Evolutionary conservation across 2,888 invertebrate species (phyloP).

Genomic region (Chydorus sphaericus): DNA sequence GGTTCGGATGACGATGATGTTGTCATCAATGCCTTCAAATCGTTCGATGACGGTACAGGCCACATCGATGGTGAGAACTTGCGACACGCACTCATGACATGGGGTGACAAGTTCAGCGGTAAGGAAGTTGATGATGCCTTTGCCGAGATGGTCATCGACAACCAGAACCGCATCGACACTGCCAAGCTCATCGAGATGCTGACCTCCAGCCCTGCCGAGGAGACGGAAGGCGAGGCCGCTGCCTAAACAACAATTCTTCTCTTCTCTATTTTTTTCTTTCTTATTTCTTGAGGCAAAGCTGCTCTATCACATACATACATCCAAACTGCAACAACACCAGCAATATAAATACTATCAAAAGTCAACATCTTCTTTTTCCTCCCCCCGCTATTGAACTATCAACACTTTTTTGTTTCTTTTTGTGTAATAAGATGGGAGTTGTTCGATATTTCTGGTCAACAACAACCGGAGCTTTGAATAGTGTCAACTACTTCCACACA

Average conservation of each 20-base stretch:
- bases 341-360: background rate
- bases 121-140: conserved; percentile 83
- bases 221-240: conserved; percentile 45
- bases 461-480: background rate
- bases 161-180: conserved; percentile 79
- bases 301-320: conserved; percentile 1
- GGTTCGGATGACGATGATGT: conserved; percentile 81
- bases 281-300: background rate
- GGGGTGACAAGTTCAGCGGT: conserved; percentile 79
- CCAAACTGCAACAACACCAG: background rate
- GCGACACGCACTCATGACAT: conserved; percentile 80
- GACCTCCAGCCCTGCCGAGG: conserved; percentile 62
- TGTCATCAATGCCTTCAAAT: conserved; percentile 79
- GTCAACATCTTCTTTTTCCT: background rate
- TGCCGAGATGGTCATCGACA: conserved; percentile 78
- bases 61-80: conserved; percentile 77
- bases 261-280: background rate
- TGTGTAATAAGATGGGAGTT: conserved; percentile 3
- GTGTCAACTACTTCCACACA: conserved; percentile 1
- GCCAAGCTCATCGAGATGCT: conserved; percentile 71
- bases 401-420: conserved; percentile 2
- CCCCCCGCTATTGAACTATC: background rate
- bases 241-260: conserved; percentile 11
- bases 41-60: conserved; percentile 69
- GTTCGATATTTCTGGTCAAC: background rate